These are phyloP conservation scores for Agrilus biguttatus DNA, from an alignment of 2,888 invertebrate genomes.

Conservation along the genomic window DNA sequence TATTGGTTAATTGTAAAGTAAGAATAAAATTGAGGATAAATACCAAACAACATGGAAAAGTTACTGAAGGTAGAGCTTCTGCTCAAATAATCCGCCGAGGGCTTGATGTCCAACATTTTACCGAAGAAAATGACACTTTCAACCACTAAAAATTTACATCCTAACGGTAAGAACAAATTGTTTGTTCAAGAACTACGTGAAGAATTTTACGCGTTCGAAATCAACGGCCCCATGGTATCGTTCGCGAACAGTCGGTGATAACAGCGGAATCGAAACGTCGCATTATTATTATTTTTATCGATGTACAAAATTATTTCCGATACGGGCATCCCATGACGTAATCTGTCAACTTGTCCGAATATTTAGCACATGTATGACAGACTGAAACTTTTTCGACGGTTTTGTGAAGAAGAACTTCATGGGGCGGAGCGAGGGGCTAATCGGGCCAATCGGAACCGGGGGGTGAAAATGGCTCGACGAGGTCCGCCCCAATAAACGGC, in stretches of 20 bases:
- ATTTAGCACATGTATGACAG: constrained; percentile 28
- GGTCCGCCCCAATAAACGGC: constrained; percentile 3
- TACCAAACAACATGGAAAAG: constrained; percentile 87
- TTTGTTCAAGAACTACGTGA: too few species aligned
- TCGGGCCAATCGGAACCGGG: constrained; percentile 23
- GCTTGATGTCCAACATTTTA: constrained; percentile 81
- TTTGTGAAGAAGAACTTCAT: constrained; percentile 18
- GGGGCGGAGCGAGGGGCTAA: constrained; percentile 20
- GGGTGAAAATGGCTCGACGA: constrained; percentile 20
- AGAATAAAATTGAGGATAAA: too few species aligned
- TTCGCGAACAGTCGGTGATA: too few species aligned
- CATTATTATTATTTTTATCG: too few species aligned
- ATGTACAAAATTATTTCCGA: too few species aligned
- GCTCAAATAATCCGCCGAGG: constrained; percentile 80
- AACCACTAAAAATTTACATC: too few species aligned
- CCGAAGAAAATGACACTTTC: too few species aligned
- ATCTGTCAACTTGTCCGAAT: constrained; percentile 22
- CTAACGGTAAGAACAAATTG: too few species aligned
- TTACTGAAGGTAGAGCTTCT: constrained; percentile 86
- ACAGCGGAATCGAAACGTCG: too few species aligned
- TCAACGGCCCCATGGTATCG: too few species aligned
- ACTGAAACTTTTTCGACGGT: constrained; percentile 26
- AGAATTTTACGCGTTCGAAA: too few species aligned
- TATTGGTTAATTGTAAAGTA: too few species aligned
- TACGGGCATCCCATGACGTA: constrained; percentile 11